These are phyloP conservation scores for Limnodromus scolopaceus DNA, from an alignment of 2,797 vertebrate species.

Conservation along the genomic window DNA sequence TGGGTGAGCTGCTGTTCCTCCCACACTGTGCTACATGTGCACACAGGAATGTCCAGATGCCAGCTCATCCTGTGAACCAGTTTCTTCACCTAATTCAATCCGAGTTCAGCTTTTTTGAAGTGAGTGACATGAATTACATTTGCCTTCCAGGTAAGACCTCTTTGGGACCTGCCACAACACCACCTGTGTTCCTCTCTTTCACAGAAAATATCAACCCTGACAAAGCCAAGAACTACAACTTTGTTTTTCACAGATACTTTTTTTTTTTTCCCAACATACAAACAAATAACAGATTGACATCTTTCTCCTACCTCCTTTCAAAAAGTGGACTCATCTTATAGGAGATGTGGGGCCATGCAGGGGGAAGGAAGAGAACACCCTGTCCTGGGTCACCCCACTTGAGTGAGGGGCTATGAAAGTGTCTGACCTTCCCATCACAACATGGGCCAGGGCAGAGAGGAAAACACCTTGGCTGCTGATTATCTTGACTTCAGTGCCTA, in stretches of 20 bases:
- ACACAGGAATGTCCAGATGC: not conserved
- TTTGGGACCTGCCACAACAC: not conserved
- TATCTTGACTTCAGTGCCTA: not conserved
- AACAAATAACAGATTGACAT: not conserved
- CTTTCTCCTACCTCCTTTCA: not conserved
- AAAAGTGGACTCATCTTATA: not conserved
- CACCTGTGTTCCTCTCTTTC: rapidly evolving
- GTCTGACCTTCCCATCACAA: not conserved
- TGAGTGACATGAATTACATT: not conserved
- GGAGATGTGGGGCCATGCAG: not conserved
- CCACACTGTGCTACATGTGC: not conserved
- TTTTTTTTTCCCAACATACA: not conserved
- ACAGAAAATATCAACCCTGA: not conserved
- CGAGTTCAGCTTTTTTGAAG: not conserved
- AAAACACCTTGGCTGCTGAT: not conserved
- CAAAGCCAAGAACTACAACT: not conserved
- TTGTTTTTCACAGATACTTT: not conserved
- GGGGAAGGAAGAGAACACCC: not conserved
- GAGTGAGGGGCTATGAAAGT: not conserved
- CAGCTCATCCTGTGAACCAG: not conserved
- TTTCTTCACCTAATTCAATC: not conserved
- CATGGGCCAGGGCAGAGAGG: not conserved
- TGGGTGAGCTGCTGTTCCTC: not conserved
- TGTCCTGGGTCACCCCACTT: not conserved
- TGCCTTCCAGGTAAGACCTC: not conserved